A percentile compares a stretch with the other conserved stretches of the same genome.
These are phyloP conservation scores for Apotomis capreana DNA, from an alignment of 2,888 invertebrate genomes.

Conservation along the genomic window DNA sequence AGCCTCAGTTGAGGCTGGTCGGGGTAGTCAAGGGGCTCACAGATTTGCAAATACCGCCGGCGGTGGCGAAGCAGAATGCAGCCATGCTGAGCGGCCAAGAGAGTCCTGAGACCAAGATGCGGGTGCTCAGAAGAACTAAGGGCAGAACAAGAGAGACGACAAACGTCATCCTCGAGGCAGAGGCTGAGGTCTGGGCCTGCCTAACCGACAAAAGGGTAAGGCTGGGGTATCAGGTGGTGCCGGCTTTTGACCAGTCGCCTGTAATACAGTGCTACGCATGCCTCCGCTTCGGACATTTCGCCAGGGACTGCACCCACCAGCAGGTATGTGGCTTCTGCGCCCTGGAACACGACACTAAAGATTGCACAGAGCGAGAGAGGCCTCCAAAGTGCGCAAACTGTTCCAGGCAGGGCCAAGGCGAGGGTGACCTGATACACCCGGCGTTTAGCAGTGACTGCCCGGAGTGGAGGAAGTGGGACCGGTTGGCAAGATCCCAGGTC, in stretches of 20 bases:
- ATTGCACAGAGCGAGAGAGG: neutral
- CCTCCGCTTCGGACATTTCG: conserved; percentile 1
- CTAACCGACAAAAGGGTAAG: neutral
- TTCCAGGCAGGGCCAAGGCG: neutral
- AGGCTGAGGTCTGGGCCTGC: neutral
- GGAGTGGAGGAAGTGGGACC: neutral
- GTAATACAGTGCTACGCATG: neutral
- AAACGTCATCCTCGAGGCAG: conserved; percentile 3
- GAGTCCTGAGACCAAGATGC: neutral
- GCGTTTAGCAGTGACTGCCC: neutral
- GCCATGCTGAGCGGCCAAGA: neutral
- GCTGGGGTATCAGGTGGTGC: neutral
- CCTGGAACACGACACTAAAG: neutral
- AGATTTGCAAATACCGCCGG: neutral
- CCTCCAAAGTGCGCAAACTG: no score
- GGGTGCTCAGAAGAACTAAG: neutral
- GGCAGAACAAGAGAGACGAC: neutral
- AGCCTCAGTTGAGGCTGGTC: no score
- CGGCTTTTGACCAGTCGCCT: neutral
- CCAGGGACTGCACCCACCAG: neutral
- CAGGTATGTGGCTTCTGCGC: neutral
- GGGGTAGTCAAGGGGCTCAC: neutral
- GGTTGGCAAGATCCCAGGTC: neutral
- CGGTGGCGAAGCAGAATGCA: neutral
- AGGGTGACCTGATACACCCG: no score